phyloP scores from a whole-genome alignment of 1,140 invertebrate genomes.

The Armadillidium nasatum region DNA sequence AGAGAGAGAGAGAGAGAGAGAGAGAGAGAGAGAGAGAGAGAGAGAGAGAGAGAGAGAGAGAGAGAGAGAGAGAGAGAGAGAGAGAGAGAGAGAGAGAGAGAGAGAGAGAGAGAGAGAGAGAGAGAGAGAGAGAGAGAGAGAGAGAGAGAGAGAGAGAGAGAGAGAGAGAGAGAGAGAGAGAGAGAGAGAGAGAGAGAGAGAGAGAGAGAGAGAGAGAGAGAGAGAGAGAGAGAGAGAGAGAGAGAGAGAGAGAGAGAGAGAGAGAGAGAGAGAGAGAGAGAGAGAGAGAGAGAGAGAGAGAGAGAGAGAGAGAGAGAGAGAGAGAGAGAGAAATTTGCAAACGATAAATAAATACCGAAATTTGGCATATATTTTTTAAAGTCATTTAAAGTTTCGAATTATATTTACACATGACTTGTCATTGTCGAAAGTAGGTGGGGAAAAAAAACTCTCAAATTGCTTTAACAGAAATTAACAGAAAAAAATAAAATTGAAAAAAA shows the following conservation, averaged over 20 bases:
- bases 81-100: neutral
- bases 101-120: neutral
- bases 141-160: constrained; percentile 12
- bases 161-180: constrained; percentile 13
- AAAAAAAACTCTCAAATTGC: no score
- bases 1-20: constrained; percentile 5
- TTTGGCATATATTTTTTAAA: no score
- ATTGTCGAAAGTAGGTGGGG: no score
- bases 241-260: neutral
- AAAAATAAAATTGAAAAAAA: no score
- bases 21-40: constrained; percentile 6
- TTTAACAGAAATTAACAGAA: no score
- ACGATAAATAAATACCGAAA: no score
- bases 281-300: constrained; percentile 1
- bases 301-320: constrained; percentile 11
- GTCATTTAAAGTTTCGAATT: no score
- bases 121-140: constrained; percentile 3
- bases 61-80: constrained; percentile 16
- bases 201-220: constrained; percentile 7
- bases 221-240: constrained; percentile 13
- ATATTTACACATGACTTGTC: no score
- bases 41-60: constrained; percentile 14
- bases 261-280: neutral
- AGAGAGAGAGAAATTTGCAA: no score
- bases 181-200: constrained; percentile 11